Base-by-base conservation (phyloP, 2,113 vertebrate species). In the Rhinoptilus africanus region DNA sequence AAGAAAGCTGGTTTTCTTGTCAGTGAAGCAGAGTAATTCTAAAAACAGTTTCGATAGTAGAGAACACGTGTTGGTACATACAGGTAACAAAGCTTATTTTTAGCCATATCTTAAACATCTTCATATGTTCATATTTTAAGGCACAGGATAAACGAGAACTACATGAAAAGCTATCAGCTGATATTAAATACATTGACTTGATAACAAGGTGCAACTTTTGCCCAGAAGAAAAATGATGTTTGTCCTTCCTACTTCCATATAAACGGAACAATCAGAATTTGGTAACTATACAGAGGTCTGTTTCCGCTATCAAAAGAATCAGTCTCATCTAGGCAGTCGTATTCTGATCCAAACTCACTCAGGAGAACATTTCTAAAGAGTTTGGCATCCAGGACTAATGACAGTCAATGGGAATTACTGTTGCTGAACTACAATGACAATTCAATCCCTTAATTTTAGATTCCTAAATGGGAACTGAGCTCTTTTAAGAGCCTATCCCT, bases 61-160 rank as follows among this genome's bases (percentile, higher is more conserved):
- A 97, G 93, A 96, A 92, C 57, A 85, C 64, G 53, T 54, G 82
- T 90, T 57, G 71, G 66, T 88, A 91, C 87, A 71, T 68, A 95
- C 47, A 95, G 91, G 71, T 85, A 77, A 88, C 84, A 96, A 95
- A 95, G 88, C 92, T 89, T 89, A 64, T 63, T 91, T 96, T 92
- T 95, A 96, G 89, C 88, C 83, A 67, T 85, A 87, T 91, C 79
- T 96, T 96, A 92, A 92, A 87, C 51, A 84, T 90, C 74, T 96
- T 95, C 87, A 63, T 85, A 97, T 81, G 88, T 95, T 94, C 53
- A 43, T 94, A 94, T 92, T 90, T 96, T 99, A 99, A 99, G 99
- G 99, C 99, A 99, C 98, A 97, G 97, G 96, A 98, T 98, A 98
- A 98, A 98, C 97, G 98, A 98, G 97, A 97, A 97, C 66, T 94